Evolutionary conservation across 2,888 invertebrate species (phyloP).

Genomic region (Biston stratarius): DNA sequence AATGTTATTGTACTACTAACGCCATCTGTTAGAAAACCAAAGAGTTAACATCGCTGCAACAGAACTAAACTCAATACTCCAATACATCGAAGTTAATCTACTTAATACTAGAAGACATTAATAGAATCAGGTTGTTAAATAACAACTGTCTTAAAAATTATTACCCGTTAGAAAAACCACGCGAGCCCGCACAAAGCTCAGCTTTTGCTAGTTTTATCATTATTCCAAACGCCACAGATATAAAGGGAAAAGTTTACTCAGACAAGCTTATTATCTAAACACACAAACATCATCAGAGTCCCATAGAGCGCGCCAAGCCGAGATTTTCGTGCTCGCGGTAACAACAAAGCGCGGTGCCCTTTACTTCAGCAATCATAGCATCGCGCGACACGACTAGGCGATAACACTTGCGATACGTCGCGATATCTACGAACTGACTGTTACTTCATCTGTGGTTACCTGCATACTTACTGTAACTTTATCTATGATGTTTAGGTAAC

Average conservation of each 20-base stretch:
- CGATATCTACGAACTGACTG: constrained; percentile 44
- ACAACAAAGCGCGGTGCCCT: constrained; percentile 69
- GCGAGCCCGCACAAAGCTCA: too few species aligned
- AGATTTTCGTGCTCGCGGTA: constrained; percentile 53
- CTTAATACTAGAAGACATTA: too few species aligned
- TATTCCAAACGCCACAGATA: neutral
- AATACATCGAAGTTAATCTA: too few species aligned
- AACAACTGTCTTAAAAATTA: too few species aligned
- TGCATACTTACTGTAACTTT: neutral
- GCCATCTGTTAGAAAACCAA: too few species aligned
- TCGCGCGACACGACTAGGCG: constrained; percentile 61
- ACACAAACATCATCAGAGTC: constrained; percentile 18
- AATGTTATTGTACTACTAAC: too few species aligned
- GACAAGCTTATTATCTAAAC: constrained; percentile 23
- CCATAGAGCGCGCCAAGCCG: constrained; percentile 25
- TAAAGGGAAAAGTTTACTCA: constrained; percentile 4
- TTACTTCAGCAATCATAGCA: constrained; percentile 64
- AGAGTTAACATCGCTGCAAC: too few species aligned
- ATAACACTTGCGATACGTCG: constrained; percentile 41
- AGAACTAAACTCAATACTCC: too few species aligned
- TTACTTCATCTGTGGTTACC: neutral
- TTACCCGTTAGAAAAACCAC: too few species aligned
- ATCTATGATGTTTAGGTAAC: constrained; percentile 3
- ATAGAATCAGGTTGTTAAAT: too few species aligned
- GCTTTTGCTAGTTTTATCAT: too few species aligned